Evolutionary conservation across 2,113 vertebrate genomes (phyloP).

Genomic region (Tiliqua scincoides): DNA sequence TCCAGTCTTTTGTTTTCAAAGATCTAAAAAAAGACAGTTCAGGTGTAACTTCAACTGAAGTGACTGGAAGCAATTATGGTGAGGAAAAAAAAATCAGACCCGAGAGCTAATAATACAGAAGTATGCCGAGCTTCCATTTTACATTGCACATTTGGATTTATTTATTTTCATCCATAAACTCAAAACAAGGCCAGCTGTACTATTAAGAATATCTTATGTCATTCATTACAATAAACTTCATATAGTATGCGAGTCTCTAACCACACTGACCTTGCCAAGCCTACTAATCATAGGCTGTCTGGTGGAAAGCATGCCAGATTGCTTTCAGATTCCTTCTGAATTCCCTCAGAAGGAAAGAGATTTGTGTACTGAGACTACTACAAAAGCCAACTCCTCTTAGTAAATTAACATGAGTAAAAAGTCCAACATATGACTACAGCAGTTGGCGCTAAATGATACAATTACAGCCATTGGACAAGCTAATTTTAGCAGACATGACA

Average conservation of each 20-base stretch:
- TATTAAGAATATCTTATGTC: background rate
- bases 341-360: background rate
- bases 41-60: conserved; percentile 46
- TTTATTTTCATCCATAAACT: background rate
- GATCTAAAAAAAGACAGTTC: conserved; percentile 7
- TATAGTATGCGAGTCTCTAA: background rate
- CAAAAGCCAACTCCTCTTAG: background rate
- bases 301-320: background rate
- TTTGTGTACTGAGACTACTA: background rate
- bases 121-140: conserved; percentile 30
- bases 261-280: background rate
- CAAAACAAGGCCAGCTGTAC: background rate
- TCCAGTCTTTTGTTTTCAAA: conserved; percentile 35
- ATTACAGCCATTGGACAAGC: background rate
- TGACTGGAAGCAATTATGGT: conserved; percentile 6
- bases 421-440: background rate
- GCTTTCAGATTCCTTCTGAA: background rate
- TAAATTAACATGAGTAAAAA: conserved; percentile 6
- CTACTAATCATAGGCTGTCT: conserved; percentile 2
- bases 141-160: background rate
- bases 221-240: background rate
- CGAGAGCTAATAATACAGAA: conserved; percentile 9
- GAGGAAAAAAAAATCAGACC: background rate
- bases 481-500: background rate
- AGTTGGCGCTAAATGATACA: background rate